Evolutionary conservation across 2,888 invertebrate genomes (phyloP), one percentile per base, ranked within the genome.

Genomic region (Cynaeus angustus): DNA sequence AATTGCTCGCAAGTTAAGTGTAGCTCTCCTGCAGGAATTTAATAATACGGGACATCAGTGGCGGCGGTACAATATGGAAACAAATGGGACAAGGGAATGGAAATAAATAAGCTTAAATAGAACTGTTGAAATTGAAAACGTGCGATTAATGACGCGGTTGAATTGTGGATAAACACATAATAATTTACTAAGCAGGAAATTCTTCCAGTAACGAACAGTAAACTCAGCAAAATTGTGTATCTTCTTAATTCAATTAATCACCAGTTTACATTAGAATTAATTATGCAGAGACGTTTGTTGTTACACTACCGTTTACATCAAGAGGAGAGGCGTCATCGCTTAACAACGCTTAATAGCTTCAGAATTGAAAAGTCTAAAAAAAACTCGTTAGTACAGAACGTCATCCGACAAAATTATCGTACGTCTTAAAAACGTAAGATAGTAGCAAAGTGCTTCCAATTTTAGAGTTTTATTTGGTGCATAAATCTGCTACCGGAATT

Each of bases 1-100:
- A 48, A 52, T 52, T 55, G 56, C 46, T 46, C 43, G 46, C 56
- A 21, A 56, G 56, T 55, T n/a, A 43, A 56, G 55, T 56, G 56
- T 28, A 43, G 16, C 21, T 53, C 33, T 33, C 13, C 7, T 12
- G 55, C 6, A 7, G 56, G 56, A 56, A 56, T 56, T 56, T 56
- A 43, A 56, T 56, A 56, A 56, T 12, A 21, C 21, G 38, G n/a
- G 52, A 12, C 21, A 21, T 21, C 52, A 33, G 55, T 55, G 55
- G 55, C 55, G 55, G 55, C n/a, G 33, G 21, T 21, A 21, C 37
- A 14, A 33, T 28, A 8, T 30, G 30, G 6, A 52, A 52, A 52
- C 12, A 41, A 9, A 41, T 43, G 43, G 43, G 2, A 12, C 7
- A 9, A 8, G 43, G 7, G 43, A 21, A 4, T 21, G 21, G 21